These are phyloP conservation scores for Lates calcarifer DNA, from an alignment of 2,113 vertebrate genomes.

Conservation along the genomic window DNA sequence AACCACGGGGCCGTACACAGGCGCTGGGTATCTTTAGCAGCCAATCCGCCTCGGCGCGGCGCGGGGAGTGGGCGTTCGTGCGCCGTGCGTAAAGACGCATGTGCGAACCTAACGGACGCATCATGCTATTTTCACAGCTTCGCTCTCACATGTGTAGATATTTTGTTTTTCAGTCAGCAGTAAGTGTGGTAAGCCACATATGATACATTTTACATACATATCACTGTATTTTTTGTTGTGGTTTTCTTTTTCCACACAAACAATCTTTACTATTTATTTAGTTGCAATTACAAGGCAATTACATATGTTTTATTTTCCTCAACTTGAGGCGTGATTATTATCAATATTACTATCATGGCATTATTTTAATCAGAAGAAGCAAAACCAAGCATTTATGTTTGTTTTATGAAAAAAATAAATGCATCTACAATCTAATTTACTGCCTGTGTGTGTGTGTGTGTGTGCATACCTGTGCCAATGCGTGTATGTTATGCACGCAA, in stretches of 20 bases:
- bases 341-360: too few species aligned
- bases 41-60: constrained; percentile 72
- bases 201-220: too few species aligned
- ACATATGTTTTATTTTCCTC: too few species aligned
- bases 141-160: neutral
- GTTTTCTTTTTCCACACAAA: too few species aligned
- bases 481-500: neutral
- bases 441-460: constrained; percentile 4
- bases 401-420: constrained; percentile 26
- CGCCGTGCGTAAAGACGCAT: constrained; percentile 61
- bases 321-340: too few species aligned
- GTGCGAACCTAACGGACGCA: constrained; percentile 39
- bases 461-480: neutral
- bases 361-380: neutral
- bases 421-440: constrained; percentile 45
- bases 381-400: constrained; percentile 23
- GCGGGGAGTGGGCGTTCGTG: constrained; percentile 60
- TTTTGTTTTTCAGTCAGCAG: neutral
- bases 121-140: constrained; percentile 10
- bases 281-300: too few species aligned
- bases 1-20: constrained; percentile 62
- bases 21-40: constrained; percentile 74
- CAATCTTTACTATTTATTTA: too few species aligned
- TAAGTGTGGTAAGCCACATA: neutral
- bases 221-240: too few species aligned